Evolutionary conservation across 2,113 vertebrate species (phyloP).

Genomic region (Mellivora capensis): DNA sequence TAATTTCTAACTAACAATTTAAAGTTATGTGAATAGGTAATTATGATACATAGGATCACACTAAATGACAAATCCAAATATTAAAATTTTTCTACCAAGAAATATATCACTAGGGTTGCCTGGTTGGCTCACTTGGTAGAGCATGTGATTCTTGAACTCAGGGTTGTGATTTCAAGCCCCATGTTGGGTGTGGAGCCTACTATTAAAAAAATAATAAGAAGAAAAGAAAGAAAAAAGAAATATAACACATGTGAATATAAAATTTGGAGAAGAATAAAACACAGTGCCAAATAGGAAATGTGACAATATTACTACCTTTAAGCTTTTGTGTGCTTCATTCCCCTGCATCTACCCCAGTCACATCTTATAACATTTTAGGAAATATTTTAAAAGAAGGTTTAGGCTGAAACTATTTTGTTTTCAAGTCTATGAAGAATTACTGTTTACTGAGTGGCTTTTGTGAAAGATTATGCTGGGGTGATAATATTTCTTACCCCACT

Average conservation of each 20-base stretch:
- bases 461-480: not conserved
- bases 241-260: not conserved
- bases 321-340: not conserved
- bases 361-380: not conserved
- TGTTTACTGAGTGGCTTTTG: not conserved
- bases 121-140: not conserved
- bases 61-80: not conserved
- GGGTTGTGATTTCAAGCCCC: not conserved
- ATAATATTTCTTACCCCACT: not conserved
- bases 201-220: not conserved
- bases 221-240: not conserved
- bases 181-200: not conserved
- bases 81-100: not conserved
- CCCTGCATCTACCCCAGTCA: not conserved
- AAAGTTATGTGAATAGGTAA: not conserved
- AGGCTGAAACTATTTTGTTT: not conserved
- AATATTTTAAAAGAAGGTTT: not conserved
- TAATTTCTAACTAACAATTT: not conserved
- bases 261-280: not conserved
- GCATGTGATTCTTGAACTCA: not conserved
- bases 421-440: constrained; percentile 1
- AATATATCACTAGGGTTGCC: not conserved
- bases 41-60: not conserved
- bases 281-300: not conserved
- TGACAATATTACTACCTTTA: not conserved